These are phyloP conservation scores for Neosilurus hyrtlii DNA, from an alignment of 2,797 vertebrate genomes.

Conservation along the genomic window DNA sequence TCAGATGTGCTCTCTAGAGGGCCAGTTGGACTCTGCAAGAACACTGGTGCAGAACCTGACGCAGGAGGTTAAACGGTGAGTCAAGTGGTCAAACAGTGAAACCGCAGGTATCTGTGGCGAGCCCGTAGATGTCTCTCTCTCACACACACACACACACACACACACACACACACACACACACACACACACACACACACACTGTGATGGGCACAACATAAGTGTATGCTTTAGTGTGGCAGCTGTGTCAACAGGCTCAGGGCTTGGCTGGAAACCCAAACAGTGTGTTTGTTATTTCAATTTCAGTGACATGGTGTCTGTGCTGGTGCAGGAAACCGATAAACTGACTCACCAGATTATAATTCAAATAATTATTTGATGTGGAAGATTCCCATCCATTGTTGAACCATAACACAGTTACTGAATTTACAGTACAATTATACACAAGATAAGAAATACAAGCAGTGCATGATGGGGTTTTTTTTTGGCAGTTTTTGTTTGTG, in stretches of 20 bases:
- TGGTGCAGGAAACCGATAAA: conserved; percentile 1
- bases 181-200: not conserved
- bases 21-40: conserved; percentile 70
- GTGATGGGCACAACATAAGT: not conserved
- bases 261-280: conserved; percentile 25
- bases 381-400: not conserved
- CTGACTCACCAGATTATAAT: not conserved
- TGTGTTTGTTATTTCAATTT: conserved; percentile 21
- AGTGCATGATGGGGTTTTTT: not conserved
- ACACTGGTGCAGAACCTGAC: conserved; percentile 65
- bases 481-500: not conserved
- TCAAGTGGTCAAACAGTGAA: not conserved
- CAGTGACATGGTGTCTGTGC: conserved; percentile 1
- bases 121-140: not conserved
- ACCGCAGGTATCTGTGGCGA: not conserved
- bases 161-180: too few species aligned
- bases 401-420: not conserved
- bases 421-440: not conserved
- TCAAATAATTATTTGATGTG: not conserved
- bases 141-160: too few species aligned
- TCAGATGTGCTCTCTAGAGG: conserved; percentile 75
- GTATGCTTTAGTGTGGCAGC: conserved; percentile 2
- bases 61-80: conserved; percentile 74
- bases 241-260: conserved; percentile 14
- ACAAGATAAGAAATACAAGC: not conserved